Base-by-base conservation (phyloP, 2,113 vertebrate genomes). In the Centropus bengalensis region DNA sequence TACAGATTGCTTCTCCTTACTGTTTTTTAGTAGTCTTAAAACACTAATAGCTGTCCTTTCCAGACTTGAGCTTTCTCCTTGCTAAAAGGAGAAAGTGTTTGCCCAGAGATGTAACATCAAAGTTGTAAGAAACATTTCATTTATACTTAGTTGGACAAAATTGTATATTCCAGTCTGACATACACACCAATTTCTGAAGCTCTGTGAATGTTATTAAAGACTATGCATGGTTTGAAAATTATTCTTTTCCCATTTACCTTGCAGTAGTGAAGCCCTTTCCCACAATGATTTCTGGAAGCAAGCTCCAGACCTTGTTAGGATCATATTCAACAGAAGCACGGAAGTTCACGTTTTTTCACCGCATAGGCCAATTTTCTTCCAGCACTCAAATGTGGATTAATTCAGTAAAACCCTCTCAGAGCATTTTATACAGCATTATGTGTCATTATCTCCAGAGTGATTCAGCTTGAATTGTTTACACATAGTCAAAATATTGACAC, bases 1-100 rank as follows among this genome's bases (percentile, higher is more conserved):
- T 97, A 97, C 94, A 97, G 90, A 92, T 90, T 82, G 85, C 79
- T 82, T 94, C 95, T 69, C 76, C 19, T 91, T 76, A 84, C n/a
- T 91, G 91, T 96, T 96, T 95, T 86, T 94, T 94, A 68, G 55
- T 56, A 54, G 33, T 36, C 86, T 33, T 75, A 21, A 74, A 70
- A 24, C 47, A 5, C 63, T 47, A 6, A 42, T 49, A 55, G 12
- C 19, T 67, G 42, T 55, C 76, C 64, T 93, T 92, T 89, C 54
- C 87, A 62, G 73, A 26, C 68, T 8, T 64, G 33, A 83, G 21
- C 30, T 87, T 36, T 36, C 36, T 36, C 36, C 36, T 17, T 74
- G 62, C 89, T 82, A 38, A 68, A 36, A 59, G 23, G 56, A 64
- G 82, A 44, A 49, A 49, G 82, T 70, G 55, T 91, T 79, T 93